These are phyloP conservation scores for Rhopalosiphum maidis DNA, from an alignment of 1,140 invertebrate genomes.

Conservation along the genomic window DNA sequence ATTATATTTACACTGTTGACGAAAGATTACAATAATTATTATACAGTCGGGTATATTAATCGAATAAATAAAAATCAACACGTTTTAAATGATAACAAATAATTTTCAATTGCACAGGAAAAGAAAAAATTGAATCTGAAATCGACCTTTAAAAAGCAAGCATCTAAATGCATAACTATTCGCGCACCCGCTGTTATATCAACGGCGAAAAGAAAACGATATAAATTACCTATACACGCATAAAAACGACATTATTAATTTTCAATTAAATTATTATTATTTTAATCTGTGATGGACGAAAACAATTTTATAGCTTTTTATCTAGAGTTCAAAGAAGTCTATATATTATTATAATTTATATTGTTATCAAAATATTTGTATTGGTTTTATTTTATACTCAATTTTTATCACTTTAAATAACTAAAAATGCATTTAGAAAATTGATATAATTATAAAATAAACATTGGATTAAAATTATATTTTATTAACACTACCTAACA, in stretches of 20 bases:
- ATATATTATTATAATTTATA: not conserved
- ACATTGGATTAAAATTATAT: not conserved
- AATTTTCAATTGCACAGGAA: not conserved
- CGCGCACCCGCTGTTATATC: not conserved
- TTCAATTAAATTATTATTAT: not conserved
- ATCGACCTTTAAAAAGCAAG: not conserved
- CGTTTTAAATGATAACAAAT: not conserved
- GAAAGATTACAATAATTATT: not conserved
- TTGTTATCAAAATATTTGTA: not conserved
- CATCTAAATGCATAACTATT: not conserved
- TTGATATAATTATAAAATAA: not conserved
- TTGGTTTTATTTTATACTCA: constrained; percentile 6
- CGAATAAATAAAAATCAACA: not conserved
- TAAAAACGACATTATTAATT: not conserved
- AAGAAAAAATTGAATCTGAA: not conserved
- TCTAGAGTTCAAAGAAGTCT: not conserved
- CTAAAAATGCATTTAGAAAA: not conserved
- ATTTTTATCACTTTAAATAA: constrained; percentile 7
- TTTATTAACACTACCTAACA: not conserved
- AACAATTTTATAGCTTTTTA: not conserved
- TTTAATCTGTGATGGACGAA: not conserved
- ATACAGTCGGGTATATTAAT: not conserved
- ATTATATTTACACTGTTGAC: too few species aligned
- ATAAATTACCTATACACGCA: not conserved
- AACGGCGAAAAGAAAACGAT: not conserved